Evolutionary conservation across 2,888 invertebrate species (phyloP), one percentile per base, ranked within the genome.

Genomic region (Oxyteleia sp.): DNA sequence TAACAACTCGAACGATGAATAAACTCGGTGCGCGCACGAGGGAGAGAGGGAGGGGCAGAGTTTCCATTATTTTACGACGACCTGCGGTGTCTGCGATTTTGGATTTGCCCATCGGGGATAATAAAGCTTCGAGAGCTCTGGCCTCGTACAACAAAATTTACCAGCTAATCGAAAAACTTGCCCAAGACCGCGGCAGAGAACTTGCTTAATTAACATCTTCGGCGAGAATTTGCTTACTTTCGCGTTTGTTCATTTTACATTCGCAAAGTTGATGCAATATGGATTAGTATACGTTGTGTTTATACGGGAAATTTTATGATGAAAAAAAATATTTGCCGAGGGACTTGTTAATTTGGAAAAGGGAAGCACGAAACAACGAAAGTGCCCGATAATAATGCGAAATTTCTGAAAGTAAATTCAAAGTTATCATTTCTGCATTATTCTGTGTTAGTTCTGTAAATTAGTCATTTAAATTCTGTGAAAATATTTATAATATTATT

Each of bases 171-270:
- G 92, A 92, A 93, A 93, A 93, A 93, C 91, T 93, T 93, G 89
- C 87, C 90, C 89, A 91, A 90, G 89, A 90, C 88, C 87, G 87
- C 47, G 64, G 16, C 64, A 15, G 35, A 26, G 90, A 93, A 93
- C 92, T 93, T 92, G 90, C 90, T 93, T 93, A 93, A 93, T 93
- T 93, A 93, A 91, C 93, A 93, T 93, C 92, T 92, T 93, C 89
- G 87, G 88, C 88, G 85, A 88, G 79, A 78, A 75, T 87, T 88
- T 89, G 91, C 89, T 91, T 90, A 90, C 89, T 88, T 90, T 87
- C 86, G 85, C 87, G 87, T 80, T 76, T 76, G 85, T 85, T 85
- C 84, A 82, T 82, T 85, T 81, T 79, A 57, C 68, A 82, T 82
- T 66, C 41, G 45, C 59, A 49, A 61, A 74, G 41, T 66, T 71